A percentile compares a stretch with the other conserved stretches of the same genome.
Evolutionary conservation across 2,113 vertebrate species (phyloP).

Genomic region (Pipra filicauda): DNA sequence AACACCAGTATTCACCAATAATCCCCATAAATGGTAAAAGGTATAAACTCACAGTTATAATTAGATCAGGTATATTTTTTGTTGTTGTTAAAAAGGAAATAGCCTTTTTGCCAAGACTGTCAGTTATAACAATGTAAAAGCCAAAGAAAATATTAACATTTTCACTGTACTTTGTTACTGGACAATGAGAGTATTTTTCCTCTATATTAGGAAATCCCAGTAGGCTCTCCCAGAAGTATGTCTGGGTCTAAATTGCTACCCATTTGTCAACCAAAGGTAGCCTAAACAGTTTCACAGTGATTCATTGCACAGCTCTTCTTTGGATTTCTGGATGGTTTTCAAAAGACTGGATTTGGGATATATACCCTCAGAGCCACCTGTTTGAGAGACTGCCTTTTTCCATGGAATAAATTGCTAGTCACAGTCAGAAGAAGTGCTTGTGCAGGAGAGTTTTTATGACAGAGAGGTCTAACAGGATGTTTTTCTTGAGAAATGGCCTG

Average conservation of each 20-base stretch:
- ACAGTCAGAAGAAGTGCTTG: not conserved
- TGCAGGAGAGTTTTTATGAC: not conserved
- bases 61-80: slow-evolving; percentile 68
- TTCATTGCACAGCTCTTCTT: not conserved
- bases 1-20: slow-evolving; percentile 8
- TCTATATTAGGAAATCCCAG: slow-evolving; percentile 52
- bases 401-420: not conserved
- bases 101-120: slow-evolving; percentile 52
- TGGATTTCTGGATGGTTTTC: not conserved
- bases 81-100: slow-evolving; percentile 70
- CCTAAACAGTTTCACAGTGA: not conserved
- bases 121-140: slow-evolving; percentile 67
- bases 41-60: slow-evolving; percentile 65
- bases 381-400: slow-evolving; percentile 2
- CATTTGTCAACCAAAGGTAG: not conserved
- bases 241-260: not conserved
- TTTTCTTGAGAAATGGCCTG: not conserved
- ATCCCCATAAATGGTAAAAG: slow-evolving; percentile 64
- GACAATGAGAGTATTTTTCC: slow-evolving; percentile 49
- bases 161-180: slow-evolving; percentile 62
- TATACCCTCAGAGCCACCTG: not conserved
- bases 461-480: not conserved
- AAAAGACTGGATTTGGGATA: not conserved
- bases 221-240: not conserved
- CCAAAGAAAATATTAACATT: slow-evolving; percentile 69